phyloP scores from a whole-genome alignment of 2,113 vertebrate species.

The Tylochromis polylepis region DNA sequence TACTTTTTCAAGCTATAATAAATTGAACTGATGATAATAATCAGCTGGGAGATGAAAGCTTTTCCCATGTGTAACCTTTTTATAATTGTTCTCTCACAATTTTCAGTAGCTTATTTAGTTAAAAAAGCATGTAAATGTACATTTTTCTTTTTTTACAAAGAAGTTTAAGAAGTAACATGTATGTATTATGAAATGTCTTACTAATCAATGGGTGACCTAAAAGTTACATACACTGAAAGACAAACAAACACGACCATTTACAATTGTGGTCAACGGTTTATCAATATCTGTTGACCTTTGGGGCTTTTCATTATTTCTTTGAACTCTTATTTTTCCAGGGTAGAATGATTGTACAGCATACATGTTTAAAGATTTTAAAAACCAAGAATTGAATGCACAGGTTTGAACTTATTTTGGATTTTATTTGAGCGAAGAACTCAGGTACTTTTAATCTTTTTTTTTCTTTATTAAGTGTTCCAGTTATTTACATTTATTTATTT shows the following conservation, averaged over 20 bases:
- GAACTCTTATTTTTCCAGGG: background rate
- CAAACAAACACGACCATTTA: background rate
- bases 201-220: background rate
- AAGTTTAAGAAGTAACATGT: background rate
- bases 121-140: background rate
- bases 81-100: background rate
- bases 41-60: background rate
- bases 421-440: background rate
- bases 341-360: background rate
- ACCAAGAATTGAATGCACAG: background rate
- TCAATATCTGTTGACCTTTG: background rate
- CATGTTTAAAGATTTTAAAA: background rate
- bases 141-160: background rate
- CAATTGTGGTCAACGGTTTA: background rate
- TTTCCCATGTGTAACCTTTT: background rate
- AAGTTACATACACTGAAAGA: background rate
- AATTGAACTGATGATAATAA: background rate
- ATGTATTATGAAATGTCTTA: background rate
- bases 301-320: background rate
- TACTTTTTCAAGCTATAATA: background rate
- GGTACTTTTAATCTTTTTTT: background rate
- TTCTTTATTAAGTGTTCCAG: background rate
- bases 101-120: background rate
- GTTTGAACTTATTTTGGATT: background rate
- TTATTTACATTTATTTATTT: background rate